Conservation (phyloP, 2,888 invertebrate genomes). For the Cataglyphis rosenhaueri region DNA sequence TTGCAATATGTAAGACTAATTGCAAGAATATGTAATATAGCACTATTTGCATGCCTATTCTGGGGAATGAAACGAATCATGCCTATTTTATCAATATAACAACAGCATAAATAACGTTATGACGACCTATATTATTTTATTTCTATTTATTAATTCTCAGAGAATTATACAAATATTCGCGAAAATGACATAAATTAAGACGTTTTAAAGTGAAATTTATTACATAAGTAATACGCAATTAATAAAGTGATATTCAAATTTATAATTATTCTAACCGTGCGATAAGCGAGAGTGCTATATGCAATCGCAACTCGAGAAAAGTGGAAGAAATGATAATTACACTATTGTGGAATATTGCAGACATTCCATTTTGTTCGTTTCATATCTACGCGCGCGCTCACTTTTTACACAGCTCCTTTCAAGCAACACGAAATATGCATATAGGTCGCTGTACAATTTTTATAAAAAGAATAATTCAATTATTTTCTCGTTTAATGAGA, state of each 20-base stretch:
- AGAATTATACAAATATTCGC: neutral
- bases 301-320: neutral
- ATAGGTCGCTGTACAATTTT: constrained; percentile 17
- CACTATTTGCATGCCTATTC: neutral
- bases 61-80: constrained; percentile 18
- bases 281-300: neutral
- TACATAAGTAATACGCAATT: neutral
- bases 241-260: neutral
- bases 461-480: constrained; percentile 47
- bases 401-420: constrained; percentile 22
- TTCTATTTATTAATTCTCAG: neutral
- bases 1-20: constrained; percentile 7
- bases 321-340: constrained; percentile 12
- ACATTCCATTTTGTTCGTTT: neutral
- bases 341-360: constrained; percentile 1
- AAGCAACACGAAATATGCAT: neutral
- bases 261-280: neutral
- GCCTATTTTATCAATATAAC: neutral
- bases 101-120: neutral
- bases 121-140: neutral
- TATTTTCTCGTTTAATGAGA: constrained; percentile 52
- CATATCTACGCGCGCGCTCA: constrained; percentile 7
- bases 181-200: neutral
- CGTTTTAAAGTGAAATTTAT: neutral
- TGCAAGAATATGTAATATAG: neutral